Conservation (phyloP, 1,140 invertebrate species). For the Panagrolaimus sp. region DNA sequence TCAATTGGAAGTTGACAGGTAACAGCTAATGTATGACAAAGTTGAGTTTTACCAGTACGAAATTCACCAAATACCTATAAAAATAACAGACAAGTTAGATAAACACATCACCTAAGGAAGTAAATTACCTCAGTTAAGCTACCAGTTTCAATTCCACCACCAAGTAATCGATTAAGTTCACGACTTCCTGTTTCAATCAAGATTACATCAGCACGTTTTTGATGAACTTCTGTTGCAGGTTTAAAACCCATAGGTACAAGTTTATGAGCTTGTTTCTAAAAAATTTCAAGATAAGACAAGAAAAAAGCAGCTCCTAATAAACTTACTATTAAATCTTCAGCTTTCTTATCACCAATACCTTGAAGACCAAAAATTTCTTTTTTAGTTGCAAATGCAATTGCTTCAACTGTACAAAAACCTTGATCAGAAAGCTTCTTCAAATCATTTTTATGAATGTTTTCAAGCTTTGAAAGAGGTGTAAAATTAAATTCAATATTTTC, state of each 20-base stretch:
- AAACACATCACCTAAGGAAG: conserved; percentile 1
- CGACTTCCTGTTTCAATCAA: conserved; percentile 70
- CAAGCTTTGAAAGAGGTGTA: not conserved
- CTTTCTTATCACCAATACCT: conserved; percentile 94
- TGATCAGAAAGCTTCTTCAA: conserved; percentile 87
- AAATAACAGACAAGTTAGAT: not conserved
- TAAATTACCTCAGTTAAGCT: conserved; percentile 88
- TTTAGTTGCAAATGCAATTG: conserved; percentile 86
- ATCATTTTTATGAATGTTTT: conserved; percentile 64
- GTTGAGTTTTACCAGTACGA: conserved; percentile 91
- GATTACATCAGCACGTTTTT: conserved; percentile 82
- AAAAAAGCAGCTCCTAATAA: not conserved
- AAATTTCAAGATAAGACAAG: conserved; percentile 11
- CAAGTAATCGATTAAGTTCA: conserved; percentile 81
- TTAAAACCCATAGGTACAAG: conserved; percentile 94
- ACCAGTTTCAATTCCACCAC: conserved; percentile 93
- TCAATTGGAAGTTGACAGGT: conserved; percentile 95
- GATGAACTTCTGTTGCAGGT: conserved; percentile 88
- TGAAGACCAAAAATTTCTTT: conserved; percentile 82
- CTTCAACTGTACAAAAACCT: conserved; percentile 88
- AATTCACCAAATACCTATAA: conserved; percentile 88
- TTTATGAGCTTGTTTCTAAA: conserved; percentile 76
- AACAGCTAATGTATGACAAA: conserved; percentile 93
- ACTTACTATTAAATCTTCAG: conserved; percentile 80
- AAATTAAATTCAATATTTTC: conserved; percentile 1